Base-by-base conservation (phyloP, 1,140 invertebrate genomes). In the Pseudomyrmex gracilis region DNA sequence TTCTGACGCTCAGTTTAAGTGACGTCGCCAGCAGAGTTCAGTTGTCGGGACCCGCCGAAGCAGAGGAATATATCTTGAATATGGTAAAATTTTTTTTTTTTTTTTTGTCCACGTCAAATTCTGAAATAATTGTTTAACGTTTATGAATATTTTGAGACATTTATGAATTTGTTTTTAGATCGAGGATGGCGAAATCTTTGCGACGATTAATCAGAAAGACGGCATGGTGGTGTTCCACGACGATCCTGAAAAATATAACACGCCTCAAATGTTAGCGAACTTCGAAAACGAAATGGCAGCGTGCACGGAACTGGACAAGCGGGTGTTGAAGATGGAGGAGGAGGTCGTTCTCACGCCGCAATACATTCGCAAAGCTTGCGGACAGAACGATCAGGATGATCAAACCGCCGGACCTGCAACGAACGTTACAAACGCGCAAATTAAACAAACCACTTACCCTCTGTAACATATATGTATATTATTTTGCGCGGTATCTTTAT, bases 151-250 rank as follows among this genome's bases (percentile, higher is more conserved):
- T 13, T 68, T 17, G 1, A 22, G 22, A 67, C 9, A 15, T n/a
- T n/a, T 53, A 24, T 12, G 12, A 0, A 1, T 55, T 13, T 47
- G 47, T 45, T 93, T 93, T 66, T 90, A 99, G 98, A 99, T 99
- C 90, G 98, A 99, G 95, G 98, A 99, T 94, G 97, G 98, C 70
- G 98, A 99, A 95, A 99, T 99, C 87, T 99, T 97, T 95, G 99
- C 98, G 0, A 98, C 97, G 84, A 99, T 99, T 71, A 99, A 99
- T 95, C 98, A 99, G 94, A 98, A 98, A 94, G 98, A 99, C 95
- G 98, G 98, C 12, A 99, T 99, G 98, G 98, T 99, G 15, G 95
- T 98, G 34, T 99, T 99, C 92, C 96, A 98, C 85, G 98, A 99
- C 93, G 98, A 98, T 95, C 98, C 98, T 47, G 98, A 99, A 93